phyloP scores from a whole-genome alignment of 2,797 vertebrate species.

The Pangasius djambal region DNA sequence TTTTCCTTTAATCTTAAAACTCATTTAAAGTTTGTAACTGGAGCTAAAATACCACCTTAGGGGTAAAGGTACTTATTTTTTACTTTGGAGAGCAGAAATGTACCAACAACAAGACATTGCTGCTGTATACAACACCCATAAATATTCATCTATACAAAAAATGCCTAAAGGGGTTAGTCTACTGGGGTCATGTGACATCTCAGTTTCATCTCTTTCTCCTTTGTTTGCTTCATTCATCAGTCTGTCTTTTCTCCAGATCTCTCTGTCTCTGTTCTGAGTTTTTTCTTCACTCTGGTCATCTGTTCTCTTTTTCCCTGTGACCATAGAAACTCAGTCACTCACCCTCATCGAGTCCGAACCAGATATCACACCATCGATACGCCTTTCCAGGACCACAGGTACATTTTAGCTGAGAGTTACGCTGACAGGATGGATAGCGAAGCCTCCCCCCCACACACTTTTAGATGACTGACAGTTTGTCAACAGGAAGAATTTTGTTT shows the following conservation, averaged over 20 bases:
- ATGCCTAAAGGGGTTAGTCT: background rate
- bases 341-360: slow-evolving; percentile 80
- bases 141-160: background rate
- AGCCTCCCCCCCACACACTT: background rate
- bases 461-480: slow-evolving; percentile 18
- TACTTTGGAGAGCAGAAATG: background rate
- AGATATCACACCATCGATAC: slow-evolving; percentile 72
- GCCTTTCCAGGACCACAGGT: slow-evolving; percentile 82
- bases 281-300: slow-evolving; percentile 43
- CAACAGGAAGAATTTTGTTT: background rate
- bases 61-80: background rate
- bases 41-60: background rate
- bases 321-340: slow-evolving; percentile 84
- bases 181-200: slow-evolving; percentile 2
- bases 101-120: background rate
- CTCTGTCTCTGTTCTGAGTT: slow-evolving; percentile 5
- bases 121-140: background rate
- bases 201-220: background rate
- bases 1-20: background rate
- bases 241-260: background rate
- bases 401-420: slow-evolving; percentile 64
- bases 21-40: background rate
- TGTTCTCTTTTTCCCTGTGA: slow-evolving; percentile 65
- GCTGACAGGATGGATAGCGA: background rate
- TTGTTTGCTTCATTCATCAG: background rate